phyloP scores from a whole-genome alignment of 2,113 vertebrate species.

The Cavia aperea region DNA sequence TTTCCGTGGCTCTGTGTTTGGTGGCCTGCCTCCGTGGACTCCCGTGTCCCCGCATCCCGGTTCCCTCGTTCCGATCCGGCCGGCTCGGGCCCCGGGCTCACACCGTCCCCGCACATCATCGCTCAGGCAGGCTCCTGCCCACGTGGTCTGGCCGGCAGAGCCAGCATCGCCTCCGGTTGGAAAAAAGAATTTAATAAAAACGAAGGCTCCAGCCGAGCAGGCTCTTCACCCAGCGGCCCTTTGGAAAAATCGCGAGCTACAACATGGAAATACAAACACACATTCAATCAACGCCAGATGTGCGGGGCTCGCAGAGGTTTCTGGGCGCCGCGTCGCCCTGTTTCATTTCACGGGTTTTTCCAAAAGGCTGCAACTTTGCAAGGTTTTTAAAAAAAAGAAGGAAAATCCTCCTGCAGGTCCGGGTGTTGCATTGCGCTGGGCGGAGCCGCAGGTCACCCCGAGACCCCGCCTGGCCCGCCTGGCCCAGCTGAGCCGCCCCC shows the following conservation, averaged over 20 bases:
- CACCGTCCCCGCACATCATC: too few species aligned
- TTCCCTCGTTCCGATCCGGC: too few species aligned
- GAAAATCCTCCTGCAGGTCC: accelerated
- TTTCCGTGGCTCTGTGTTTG: too few species aligned
- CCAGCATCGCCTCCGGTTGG: accelerated
- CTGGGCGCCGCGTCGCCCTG: accelerated
- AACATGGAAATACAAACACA: not conserved
- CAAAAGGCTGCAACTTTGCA: not conserved
- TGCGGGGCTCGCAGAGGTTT: accelerated
- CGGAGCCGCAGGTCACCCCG: accelerated
- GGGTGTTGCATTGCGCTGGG: accelerated
- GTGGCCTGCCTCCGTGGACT: too few species aligned
- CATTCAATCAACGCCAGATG: not conserved
- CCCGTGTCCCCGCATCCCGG: too few species aligned
- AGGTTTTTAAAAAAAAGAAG: not conserved
- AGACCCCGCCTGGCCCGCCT: not conserved
- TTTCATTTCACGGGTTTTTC: not conserved
- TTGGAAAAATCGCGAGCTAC: not conserved
- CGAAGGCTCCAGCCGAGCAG: accelerated
- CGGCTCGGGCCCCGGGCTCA: too few species aligned
- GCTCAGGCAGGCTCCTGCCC: too few species aligned
- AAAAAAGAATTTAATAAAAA: too few species aligned
- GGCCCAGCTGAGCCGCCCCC: accelerated
- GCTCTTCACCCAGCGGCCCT: not conserved
- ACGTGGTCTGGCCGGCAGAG: accelerated